Evolutionary conservation across 2,797 vertebrate species (phyloP), one percentile per base, ranked within the genome.

Genomic region (Eupleurogrammus muticus): DNA sequence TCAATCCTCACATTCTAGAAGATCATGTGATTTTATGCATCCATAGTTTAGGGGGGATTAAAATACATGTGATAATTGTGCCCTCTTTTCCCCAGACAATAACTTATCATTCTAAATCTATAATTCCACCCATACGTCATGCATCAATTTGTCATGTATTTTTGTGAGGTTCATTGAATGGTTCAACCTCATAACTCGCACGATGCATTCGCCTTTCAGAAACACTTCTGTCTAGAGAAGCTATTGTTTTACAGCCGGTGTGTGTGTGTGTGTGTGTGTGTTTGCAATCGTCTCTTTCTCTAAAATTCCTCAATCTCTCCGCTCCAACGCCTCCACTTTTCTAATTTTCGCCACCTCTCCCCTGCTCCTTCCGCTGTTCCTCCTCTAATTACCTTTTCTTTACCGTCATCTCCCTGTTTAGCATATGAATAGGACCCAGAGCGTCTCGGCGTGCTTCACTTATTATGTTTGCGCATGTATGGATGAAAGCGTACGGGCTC

Each of bases 301-400:
- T 58, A 62, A 86, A 84, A 67, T 60, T 47, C 71, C 67, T 81
- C 70, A 82, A 49, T 84, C 60, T 72, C 66, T 74, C 32, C 54
- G 77, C 75, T 72, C 72, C 62, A 79, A 0, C 78, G 67, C 73
- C 5, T 82, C 75, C 73, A 75, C 67, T 79, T 81, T 77, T 73
- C 70, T 74, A 38, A 81, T 84, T 82, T 87, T 21, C 59, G 68
- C 70, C 44, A 52, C 63, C 66, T 71, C 55, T 69, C 66, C 60
- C 60, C 53, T 61, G 40, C 65, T 81, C 53, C 52, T 60, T 77
- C 65, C 71, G 42, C 49, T 21, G 24, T 62, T 76, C 67, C 68
- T 42, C 55, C 71, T 75, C 76, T 85, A 85, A 86, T 89, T 84
- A 84, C 72, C 77, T 73, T 79, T 85, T 76, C 64, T 75, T 79